These are phyloP conservation scores for Ashinkailepas kermadecensis DNA, from an alignment of 2,888 invertebrate genomes.

Conservation along the genomic window DNA sequence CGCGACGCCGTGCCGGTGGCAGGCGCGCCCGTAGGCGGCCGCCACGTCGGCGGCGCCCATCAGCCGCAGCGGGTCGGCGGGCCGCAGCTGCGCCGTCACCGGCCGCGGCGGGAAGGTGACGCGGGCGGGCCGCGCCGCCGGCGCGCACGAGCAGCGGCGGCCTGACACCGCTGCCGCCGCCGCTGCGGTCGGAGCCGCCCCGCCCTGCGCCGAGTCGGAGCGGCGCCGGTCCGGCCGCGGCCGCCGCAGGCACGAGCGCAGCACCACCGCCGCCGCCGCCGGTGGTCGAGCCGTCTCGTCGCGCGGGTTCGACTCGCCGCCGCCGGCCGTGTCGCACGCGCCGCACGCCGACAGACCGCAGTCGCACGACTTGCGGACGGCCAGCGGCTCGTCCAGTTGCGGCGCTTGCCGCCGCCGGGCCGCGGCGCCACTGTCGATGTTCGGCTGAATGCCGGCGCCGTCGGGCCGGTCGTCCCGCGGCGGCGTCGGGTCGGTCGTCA, in stretches of 20 bases:
- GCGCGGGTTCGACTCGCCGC: background rate
- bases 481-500: background rate
- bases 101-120: conserved; percentile 72
- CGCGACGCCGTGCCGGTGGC: conserved; percentile 60
- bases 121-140: conserved; percentile 59
- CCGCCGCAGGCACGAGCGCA: background rate
- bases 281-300: too few species aligned
- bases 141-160: conserved; percentile 44
- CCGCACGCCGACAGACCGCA: background rate
- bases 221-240: background rate
- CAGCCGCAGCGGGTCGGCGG: conserved; percentile 55
- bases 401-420: background rate
- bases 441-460: background rate
- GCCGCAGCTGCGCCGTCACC: conserved; percentile 72
- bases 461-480: too few species aligned
- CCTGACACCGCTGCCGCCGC: too few species aligned
- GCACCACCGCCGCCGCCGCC: background rate
- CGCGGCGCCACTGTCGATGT: background rate
- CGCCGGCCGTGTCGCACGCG: background rate
- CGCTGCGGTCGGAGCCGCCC: too few species aligned
- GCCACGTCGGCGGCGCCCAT: conserved; percentile 65
- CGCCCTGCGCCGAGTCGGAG: background rate
- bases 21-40: conserved; percentile 61
- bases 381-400: background rate
- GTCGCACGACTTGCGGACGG: too few species aligned